A percentile compares a stretch with the other conserved stretches of the same genome.
Evolutionary conservation across 2,888 invertebrate species (phyloP).

Genomic region (Drosophila ustulata): DNA sequence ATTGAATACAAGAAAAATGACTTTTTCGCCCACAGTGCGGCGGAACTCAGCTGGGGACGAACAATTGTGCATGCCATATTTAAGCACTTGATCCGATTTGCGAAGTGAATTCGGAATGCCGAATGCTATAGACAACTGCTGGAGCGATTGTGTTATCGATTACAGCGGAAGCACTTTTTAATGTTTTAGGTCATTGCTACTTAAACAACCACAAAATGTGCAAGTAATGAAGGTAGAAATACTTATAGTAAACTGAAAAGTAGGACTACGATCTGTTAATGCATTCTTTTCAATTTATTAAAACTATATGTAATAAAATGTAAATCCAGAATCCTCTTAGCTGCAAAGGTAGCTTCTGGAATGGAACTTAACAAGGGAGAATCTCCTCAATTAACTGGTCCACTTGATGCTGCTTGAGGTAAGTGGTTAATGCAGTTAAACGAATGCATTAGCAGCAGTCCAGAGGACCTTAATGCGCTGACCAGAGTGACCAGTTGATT

Average conservation of each 20-base stretch:
- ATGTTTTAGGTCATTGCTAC: not conserved
- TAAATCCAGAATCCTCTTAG: no score
- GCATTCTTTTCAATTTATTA: no score
- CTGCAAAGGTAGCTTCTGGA: no score
- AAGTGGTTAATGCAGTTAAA: not conserved
- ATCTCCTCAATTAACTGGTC: no score
- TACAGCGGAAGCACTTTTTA: not conserved
- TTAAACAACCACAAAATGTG: no score
- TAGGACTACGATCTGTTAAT: no score
- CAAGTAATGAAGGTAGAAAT: no score
- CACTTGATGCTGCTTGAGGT: not conserved
- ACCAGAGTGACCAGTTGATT: not conserved
- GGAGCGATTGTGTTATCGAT: not conserved
- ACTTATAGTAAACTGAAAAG: no score
- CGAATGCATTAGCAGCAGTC: not conserved
- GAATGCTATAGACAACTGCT: not conserved
- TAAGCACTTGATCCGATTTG: not conserved
- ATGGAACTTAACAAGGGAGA: no score
- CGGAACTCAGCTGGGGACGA: not conserved
- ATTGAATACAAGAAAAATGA: not conserved
- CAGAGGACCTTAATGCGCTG: not conserved
- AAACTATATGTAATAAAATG: no score
- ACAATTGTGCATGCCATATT: slow-evolving; percentile 1
- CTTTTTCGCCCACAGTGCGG: not conserved
- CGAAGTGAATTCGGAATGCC: not conserved